Base-by-base conservation (phyloP, 2,797 vertebrate genomes). In the Pangasius djambal region DNA sequence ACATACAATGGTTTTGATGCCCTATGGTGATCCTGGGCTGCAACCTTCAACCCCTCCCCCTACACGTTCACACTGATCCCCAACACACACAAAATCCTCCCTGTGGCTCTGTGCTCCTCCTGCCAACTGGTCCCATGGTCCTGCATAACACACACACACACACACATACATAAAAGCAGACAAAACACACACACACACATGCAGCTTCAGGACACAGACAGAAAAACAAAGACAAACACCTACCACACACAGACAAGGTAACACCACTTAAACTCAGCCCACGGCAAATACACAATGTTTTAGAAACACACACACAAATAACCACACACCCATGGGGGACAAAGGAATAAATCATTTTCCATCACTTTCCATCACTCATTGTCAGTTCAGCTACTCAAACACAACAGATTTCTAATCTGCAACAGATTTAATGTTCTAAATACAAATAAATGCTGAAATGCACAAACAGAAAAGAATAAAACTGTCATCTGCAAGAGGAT, bases 21-120 rank as follows among this genome's bases (percentile, higher is more conserved):
- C 81, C 89, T 87, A 34, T 59, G 86, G 88, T 89, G 52, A 78
- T 84, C 63, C 83, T 70, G 48, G 72, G 77, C 83, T 89, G 12
- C 65, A 89, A 55, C 55, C 77, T 28, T 77, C 44, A 50, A n/a
- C 88, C 57, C 88, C 67, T 84, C 48, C 88, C 77, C 84, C n/a
- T 59, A 88, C 75, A 87, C 85, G 88, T 44, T 37, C 89, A 93
- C 89, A 90, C 44, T 88, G 89, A 90, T 85, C 87, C 70, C 63
- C 77, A 63, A 83, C 75, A 86, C 55, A 81, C 75, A 50, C 72
- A 77, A 74, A 78, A 37, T 87, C 86, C 89, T 91, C 87, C 88
- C 90, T 90, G 83, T 93, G 89, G 93, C 94, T 92, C 91, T 89
- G 88, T 93, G 93, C 92, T 81, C 40, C 88, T 89, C 89, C 92